These are phyloP conservation scores for Tetraodon nigroviridis DNA, from an alignment of 2,113 vertebrate genomes.

Conservation along the genomic window DNA sequence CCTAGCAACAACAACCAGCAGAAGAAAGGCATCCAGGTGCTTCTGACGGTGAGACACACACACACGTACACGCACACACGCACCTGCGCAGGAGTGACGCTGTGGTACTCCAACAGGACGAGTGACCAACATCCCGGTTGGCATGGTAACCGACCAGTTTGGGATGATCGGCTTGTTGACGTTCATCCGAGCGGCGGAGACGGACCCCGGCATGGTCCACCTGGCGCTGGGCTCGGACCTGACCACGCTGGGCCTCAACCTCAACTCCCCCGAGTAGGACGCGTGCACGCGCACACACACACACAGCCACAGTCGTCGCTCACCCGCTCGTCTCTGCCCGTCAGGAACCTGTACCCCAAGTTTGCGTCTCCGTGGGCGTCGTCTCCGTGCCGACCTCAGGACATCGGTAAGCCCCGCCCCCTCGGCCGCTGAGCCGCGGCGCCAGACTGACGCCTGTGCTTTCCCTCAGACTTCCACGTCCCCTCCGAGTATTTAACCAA, in stretches of 20 bases:
- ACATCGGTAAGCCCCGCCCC: conserved; percentile 84
- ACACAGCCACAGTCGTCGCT: conserved; percentile 16
- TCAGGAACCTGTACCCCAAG: conserved; percentile 98
- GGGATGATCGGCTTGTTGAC: conserved; percentile 99
- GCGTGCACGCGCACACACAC: too few relatives aligned
- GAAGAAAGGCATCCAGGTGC: conserved; percentile 99
- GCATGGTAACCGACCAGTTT: conserved; percentile 99
- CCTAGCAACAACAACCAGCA: conserved; percentile 98
- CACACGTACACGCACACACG: not conserved
- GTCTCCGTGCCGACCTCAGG: conserved; percentile 98
- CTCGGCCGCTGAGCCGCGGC: too few relatives aligned
- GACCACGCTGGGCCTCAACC: conserved; percentile 98
- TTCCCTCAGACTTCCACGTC: conserved; percentile 93
- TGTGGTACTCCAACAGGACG: conserved; percentile 73
- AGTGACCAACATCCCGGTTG: conserved; percentile 98
- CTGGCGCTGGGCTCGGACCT: conserved; percentile 98
- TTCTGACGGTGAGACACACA: conserved; percentile 85
- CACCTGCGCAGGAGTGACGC: too few relatives aligned
- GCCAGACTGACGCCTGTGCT: too few relatives aligned
- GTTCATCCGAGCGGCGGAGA: conserved; percentile 98
- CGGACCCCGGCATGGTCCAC: conserved; percentile 98
- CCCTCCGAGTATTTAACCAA: conserved; percentile 99
- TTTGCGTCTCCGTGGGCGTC: conserved; percentile 99
- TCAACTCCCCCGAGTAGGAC: conserved; percentile 98
- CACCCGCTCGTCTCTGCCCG: not conserved